Evolutionary conservation across 2,888 invertebrate species (phyloP), one percentile per base, ranked within the genome.

Genomic region (Polydesmus complanatus): DNA sequence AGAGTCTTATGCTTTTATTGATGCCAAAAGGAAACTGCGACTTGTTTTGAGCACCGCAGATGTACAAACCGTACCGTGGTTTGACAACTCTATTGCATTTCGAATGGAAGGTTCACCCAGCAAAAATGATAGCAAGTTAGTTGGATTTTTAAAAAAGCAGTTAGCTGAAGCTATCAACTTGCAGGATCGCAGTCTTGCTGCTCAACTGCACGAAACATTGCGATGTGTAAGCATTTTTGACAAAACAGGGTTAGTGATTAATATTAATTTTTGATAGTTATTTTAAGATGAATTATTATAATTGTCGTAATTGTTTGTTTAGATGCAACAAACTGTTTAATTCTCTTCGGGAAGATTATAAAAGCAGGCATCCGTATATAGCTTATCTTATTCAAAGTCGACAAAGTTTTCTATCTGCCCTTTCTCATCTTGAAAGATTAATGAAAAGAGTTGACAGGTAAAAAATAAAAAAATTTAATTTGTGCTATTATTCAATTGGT

Each of bases 41-140:
- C 80, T 89, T 67, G 95, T 96, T 59, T 78, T 97, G 37, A 90
- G 94, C 65, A 88, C 86, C 67, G 88, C 90, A 0, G 91, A 93
- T 65, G 67, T 72, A 26, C 69, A 69, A 58, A 61, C 64, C 18
- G 54, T 67, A 23, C 67, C 68, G 3, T 65, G 65, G 63, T 59
- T 79, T 96, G 37, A 89, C 5, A 22, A 22, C n/a, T 22, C 54
- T 18, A 47, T 25, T 2, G 52, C 53, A 23, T 5, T 21, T 5
- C 52, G 27, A n/a, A 21, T 56, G 48, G 23, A 19, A 2, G 23
- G 27, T 37, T 19, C 26, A 21, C 23, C 25, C 22, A 48, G 50
- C 19, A 55, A 47, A 66, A 68, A 69, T 58, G 72, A 72, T 56
- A 71, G 71, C 64, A 72, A 73, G 57, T 63, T 86, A 64, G 80